Evolutionary conservation across 1,140 invertebrate species (phyloP).

Genomic region (Drosophila ambigua): DNA sequence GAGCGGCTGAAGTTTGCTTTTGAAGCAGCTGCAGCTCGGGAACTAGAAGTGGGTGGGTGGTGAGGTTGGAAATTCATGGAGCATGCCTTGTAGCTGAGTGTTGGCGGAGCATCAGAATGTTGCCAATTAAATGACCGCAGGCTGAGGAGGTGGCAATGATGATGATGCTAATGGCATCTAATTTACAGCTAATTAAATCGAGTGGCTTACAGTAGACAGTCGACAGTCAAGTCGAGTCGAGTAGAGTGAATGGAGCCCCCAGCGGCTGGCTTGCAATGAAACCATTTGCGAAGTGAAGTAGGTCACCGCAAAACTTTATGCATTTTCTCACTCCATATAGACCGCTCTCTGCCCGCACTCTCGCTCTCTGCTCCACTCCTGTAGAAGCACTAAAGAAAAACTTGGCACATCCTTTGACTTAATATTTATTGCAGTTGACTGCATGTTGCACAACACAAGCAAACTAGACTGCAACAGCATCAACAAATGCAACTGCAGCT

Average conservation of each 20-base stretch:
- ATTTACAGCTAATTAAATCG: constrained; percentile 62
- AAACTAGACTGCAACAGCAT: not conserved
- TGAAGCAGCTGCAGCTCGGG: no score
- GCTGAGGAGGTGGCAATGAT: not conserved
- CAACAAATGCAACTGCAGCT: not conserved
- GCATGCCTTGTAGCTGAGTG: no score
- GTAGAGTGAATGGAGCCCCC: not conserved
- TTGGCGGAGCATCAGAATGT: not conserved
- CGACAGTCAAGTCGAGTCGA: not conserved
- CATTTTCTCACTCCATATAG: no score
- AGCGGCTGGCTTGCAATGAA: no score
- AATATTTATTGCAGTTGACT: constrained; percentile 63
- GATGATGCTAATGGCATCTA: constrained; percentile 32
- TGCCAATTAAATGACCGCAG: no score
- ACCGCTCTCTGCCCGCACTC: no score
- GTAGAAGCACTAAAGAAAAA: constrained; percentile 10
- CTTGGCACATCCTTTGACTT: constrained; percentile 42
- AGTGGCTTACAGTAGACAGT: constrained; percentile 20
- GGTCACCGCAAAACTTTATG: no score
- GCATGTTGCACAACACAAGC: constrained; percentile 29
- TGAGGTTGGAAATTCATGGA: no score
- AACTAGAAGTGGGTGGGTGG: no score
- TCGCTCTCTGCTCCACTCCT: no score
- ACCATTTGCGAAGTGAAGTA: no score
- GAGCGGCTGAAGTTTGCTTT: no score